These are phyloP conservation scores for Limnephilus auricula DNA, from an alignment of 2,888 invertebrate genomes.

Conservation along the genomic window DNA sequence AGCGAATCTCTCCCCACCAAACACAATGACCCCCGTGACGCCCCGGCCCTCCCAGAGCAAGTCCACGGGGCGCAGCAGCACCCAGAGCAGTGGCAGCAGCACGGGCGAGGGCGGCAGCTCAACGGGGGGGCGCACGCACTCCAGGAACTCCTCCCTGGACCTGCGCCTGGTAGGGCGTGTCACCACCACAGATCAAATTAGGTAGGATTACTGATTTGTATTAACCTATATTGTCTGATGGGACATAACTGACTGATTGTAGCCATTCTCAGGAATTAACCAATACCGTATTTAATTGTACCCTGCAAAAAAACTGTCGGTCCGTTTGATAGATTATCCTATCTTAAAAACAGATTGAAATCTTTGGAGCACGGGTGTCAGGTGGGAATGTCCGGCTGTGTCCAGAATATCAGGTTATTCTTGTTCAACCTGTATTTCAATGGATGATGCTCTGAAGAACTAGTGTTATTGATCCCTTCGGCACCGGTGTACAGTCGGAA, in stretches of 20 bases:
- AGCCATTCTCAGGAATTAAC: too few species aligned
- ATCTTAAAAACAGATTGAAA: too few species aligned
- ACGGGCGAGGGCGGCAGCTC: background rate
- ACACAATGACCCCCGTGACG: constrained; percentile 11
- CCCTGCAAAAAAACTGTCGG: too few species aligned
- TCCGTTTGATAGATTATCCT: too few species aligned
- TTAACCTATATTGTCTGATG: background rate
- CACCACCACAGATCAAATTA: constrained; percentile 76
- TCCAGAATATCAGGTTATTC: too few species aligned
- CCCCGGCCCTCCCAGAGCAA: constrained; percentile 50
- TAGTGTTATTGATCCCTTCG: too few species aligned
- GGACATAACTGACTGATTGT: too few species aligned
- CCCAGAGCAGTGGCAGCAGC: constrained; percentile 48
- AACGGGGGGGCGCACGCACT: constrained; percentile 76
- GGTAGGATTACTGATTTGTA: constrained; percentile 68
- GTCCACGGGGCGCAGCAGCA: constrained; percentile 48
- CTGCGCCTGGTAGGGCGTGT: constrained; percentile 79
- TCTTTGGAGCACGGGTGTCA: too few species aligned
- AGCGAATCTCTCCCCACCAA: constrained; percentile 60
- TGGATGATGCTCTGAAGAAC: too few species aligned
- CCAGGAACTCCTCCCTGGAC: constrained; percentile 91
- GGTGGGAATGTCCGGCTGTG: too few species aligned
- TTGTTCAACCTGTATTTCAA: too few species aligned
- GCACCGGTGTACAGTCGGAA: too few species aligned
- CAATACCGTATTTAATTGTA: background rate